These are phyloP conservation scores for Octodonta nipae DNA, from an alignment of 2,888 invertebrate species.

Conservation along the genomic window DNA sequence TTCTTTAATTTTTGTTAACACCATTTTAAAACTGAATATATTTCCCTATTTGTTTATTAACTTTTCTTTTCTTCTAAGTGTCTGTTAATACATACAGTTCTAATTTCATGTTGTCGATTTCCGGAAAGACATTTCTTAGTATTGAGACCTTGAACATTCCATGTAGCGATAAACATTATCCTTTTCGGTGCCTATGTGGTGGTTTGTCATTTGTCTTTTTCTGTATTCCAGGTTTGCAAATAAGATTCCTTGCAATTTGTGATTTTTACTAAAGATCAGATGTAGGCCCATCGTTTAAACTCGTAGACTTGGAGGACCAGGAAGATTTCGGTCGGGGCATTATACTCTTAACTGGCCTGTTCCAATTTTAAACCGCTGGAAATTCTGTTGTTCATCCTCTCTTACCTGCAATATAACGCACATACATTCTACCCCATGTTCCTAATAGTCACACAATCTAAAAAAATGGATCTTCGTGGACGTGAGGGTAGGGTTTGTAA, in stretches of 20 bases:
- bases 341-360: not conserved
- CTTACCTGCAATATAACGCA: constrained; percentile 6
- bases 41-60: not conserved
- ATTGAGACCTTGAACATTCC: not conserved
- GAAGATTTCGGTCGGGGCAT: not conserved
- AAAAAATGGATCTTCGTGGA: constrained; percentile 3
- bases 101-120: not conserved
- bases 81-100: not conserved
- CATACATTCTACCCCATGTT: constrained; percentile 4
- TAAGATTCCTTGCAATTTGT: not conserved
- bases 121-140: not conserved
- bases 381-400: constrained; percentile 2
- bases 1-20: not conserved
- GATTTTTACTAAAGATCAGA: not conserved
- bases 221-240: not conserved
- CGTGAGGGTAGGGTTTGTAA: constrained; percentile 5
- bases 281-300: not conserved
- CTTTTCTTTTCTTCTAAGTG: not conserved
- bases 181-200: not conserved
- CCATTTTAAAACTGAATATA: not conserved
- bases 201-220: not conserved
- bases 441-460: constrained; percentile 2
- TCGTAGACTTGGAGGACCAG: not conserved
- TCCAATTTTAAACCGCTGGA: not conserved
- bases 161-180: not conserved